phyloP scores from a whole-genome alignment of 2,113 vertebrate genomes.

The Aptenodytes forsteri region DNA sequence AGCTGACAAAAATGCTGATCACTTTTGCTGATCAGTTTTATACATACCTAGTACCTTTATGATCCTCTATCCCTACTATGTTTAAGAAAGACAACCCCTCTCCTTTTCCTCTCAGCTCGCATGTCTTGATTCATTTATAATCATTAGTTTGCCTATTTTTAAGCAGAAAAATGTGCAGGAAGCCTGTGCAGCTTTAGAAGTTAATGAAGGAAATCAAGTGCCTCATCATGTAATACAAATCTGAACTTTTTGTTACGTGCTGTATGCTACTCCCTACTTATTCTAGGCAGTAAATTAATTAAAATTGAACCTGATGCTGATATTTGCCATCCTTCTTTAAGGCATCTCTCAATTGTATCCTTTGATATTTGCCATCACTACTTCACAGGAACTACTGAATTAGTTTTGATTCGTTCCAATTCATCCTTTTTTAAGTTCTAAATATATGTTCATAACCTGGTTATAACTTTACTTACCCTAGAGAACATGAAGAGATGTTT shows the following conservation, averaged over 20 bases:
- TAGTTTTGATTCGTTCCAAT: background rate
- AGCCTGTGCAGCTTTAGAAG: background rate
- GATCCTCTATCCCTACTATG: background rate
- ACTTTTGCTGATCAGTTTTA: background rate
- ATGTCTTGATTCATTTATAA: background rate
- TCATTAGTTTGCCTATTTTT: background rate
- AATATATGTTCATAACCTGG: background rate
- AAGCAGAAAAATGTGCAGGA: background rate
- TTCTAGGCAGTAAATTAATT: background rate
- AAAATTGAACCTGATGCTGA: background rate
- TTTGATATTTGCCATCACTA: background rate
- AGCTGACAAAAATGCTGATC: background rate
- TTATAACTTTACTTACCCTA: background rate
- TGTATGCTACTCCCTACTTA: background rate
- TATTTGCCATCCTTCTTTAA: background rate
- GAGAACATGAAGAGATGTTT: background rate
- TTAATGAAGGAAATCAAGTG: background rate
- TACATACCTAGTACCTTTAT: background rate
- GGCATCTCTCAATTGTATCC: background rate
- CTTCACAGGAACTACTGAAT: background rate
- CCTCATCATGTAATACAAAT: background rate
- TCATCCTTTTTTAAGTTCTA: background rate
- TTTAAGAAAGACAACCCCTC: background rate
- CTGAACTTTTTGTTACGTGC: fast-evolving
- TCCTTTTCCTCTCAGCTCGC: background rate